Percentiles rank a stretch among this genome's conserved stretches.
These are phyloP conservation scores for Mesorhabditis belari DNA, from an alignment of 2,888 invertebrate species.

Conservation along the genomic window DNA sequence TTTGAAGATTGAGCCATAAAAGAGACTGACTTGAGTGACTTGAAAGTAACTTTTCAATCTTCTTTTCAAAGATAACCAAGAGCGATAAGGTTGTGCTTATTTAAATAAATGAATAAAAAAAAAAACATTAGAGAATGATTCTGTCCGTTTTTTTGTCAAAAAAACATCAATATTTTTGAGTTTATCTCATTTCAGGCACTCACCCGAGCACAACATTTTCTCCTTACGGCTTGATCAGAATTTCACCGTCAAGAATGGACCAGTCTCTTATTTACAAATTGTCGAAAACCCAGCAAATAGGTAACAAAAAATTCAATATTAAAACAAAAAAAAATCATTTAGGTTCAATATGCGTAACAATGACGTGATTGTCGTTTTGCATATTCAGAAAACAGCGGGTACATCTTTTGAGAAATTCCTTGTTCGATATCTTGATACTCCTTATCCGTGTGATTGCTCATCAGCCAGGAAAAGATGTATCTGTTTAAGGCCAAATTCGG, in stretches of 20 bases:
- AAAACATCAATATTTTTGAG: too few relatives aligned
- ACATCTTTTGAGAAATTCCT: constrained; percentile 91
- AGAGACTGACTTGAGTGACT: too few relatives aligned
- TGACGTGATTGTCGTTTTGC: constrained; percentile 94
- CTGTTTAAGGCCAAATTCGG: constrained; percentile 45
- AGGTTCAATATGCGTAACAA: constrained; percentile 63
- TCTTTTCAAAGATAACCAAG: too few relatives aligned
- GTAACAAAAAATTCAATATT: not conserved
- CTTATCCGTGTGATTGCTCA: constrained; percentile 84
- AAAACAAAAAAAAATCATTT: constrained; percentile 4
- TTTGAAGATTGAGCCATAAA: too few relatives aligned
- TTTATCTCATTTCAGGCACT: too few relatives aligned
- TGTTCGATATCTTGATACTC: constrained; percentile 83
- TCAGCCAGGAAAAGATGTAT: constrained; percentile 48
- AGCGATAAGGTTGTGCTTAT: too few relatives aligned
- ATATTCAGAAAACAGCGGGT: constrained; percentile 98
- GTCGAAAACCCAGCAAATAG: not conserved
- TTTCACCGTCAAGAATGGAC: not conserved
- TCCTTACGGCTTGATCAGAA: not conserved
- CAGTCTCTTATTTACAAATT: not conserved
- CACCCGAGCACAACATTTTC: not conserved
- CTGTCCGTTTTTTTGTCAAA: too few relatives aligned
- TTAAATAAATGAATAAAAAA: too few relatives aligned
- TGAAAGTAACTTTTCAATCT: too few relatives aligned
- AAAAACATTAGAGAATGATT: too few relatives aligned